These are phyloP conservation scores for Ethmia dodecea DNA, from an alignment of 2,888 invertebrate species.

Conservation along the genomic window DNA sequence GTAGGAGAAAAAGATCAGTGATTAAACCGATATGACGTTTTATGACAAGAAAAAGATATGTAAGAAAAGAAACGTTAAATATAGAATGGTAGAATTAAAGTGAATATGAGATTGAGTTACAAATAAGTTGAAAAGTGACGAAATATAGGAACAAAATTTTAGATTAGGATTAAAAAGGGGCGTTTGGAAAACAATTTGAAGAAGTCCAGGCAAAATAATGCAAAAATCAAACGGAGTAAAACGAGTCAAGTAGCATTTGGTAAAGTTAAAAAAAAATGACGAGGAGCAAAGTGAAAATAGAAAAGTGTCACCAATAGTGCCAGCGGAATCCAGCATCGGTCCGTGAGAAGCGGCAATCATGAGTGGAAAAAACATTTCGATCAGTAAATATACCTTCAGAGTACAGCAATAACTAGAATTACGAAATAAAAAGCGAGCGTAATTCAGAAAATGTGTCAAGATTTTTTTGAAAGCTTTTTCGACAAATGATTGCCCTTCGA, in stretches of 20 bases:
- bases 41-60: not conserved
- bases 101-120: no score
- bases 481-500: slow-evolving; percentile 70
- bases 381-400: slow-evolving; percentile 45
- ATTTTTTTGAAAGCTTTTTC: slow-evolving; percentile 77
- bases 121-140: no score
- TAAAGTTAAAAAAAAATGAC: slow-evolving; percentile 23
- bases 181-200: not conserved
- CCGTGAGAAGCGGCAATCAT: slow-evolving; percentile 78
- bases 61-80: not conserved
- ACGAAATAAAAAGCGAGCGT: slow-evolving; percentile 50
- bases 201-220: not conserved
- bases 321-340: slow-evolving; percentile 63
- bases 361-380: slow-evolving; percentile 74
- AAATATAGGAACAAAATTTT: no score
- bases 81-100: no score
- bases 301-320: slow-evolving; percentile 67
- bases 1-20: not conserved
- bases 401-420: slow-evolving; percentile 27
- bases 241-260: slow-evolving; percentile 58
- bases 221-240: not conserved
- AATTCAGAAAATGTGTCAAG: slow-evolving; percentile 86
- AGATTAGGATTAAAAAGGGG: not conserved
- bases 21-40: not conserved
- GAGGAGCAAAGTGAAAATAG: slow-evolving; percentile 26